Conservation (phyloP, 2,888 invertebrate species). For the Trissolcus japonicus region DNA sequence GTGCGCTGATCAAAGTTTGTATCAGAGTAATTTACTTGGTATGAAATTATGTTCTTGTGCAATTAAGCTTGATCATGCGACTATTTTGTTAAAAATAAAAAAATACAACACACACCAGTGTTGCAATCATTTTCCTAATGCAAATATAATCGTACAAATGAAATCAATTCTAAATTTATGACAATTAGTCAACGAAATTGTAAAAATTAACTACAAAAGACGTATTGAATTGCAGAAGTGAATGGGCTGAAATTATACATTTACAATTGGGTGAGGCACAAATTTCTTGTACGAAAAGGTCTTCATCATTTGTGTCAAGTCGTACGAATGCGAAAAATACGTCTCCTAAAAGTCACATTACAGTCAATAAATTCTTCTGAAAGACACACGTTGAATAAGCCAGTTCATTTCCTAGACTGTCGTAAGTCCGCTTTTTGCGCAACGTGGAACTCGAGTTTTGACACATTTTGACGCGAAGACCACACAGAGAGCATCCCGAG, state of each 20-base stretch:
- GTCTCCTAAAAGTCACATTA: slow-evolving; percentile 30
- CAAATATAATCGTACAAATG: slow-evolving; percentile 12
- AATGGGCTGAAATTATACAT: slow-evolving; percentile 4
- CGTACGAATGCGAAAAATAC: slow-evolving; percentile 26
- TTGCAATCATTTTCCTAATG: slow-evolving; percentile 3
- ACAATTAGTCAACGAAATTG: slow-evolving; percentile 1
- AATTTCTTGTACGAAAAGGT: slow-evolving; percentile 38
- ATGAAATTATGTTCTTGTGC: slow-evolving; percentile 35
- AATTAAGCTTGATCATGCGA: slow-evolving; percentile 25
- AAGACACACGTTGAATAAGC: slow-evolving; percentile 50
- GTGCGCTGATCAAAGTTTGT: background rate
- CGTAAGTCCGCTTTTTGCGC: slow-evolving; percentile 67
- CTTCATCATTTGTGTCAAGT: slow-evolving; percentile 39
- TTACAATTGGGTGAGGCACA: slow-evolving; percentile 5
- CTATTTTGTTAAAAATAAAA: background rate
- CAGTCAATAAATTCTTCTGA: slow-evolving; percentile 39
- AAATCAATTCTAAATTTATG: too few species aligned
- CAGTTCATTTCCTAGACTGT: slow-evolving; percentile 70
- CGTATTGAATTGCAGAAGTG: background rate
- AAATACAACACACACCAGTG: background rate
- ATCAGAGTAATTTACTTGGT: slow-evolving; percentile 24
- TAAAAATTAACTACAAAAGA: background rate
- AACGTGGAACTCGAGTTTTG: slow-evolving; percentile 72
- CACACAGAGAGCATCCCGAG: slow-evolving; percentile 70
- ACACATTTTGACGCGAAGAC: slow-evolving; percentile 76